Conservation (phyloP, 1,140 invertebrate species). For the Paraescarpia echinospica region DNA sequence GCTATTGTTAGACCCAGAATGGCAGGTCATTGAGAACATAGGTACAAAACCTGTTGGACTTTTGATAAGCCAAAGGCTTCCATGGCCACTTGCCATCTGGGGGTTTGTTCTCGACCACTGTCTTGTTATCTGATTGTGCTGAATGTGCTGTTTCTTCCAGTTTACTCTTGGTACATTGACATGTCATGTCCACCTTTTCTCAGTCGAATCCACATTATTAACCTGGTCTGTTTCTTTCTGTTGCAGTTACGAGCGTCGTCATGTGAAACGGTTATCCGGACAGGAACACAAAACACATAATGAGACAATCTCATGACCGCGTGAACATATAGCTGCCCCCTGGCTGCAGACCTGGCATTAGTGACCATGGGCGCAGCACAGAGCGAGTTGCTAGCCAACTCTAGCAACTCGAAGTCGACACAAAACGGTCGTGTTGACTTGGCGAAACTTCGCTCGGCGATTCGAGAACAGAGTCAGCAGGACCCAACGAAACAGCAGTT, state of each 20-base stretch:
- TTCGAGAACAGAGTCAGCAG: background rate
- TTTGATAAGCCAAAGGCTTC: too few relatives aligned
- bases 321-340: background rate
- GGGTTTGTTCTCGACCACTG: too few relatives aligned
- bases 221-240: background rate
- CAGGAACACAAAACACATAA: background rate
- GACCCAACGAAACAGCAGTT: background rate
- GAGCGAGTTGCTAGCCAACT: background rate
- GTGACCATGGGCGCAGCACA: background rate
- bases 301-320: background rate
- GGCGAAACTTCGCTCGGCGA: background rate
- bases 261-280: background rate
- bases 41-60: too few relatives aligned
- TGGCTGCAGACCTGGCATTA: too few relatives aligned
- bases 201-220: background rate
- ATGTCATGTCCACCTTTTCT: background rate
- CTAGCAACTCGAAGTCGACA: too few relatives aligned
- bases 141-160: background rate
- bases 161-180: background rate
- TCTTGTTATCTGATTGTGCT: too few relatives aligned
- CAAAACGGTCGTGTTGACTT: background rate
- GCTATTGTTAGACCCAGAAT: too few relatives aligned
- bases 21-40: too few relatives aligned
- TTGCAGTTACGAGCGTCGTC: background rate
- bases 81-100: too few relatives aligned